Base-by-base conservation (phyloP, 2,888 invertebrate genomes). In the Pristionchus arcanus region DNA sequence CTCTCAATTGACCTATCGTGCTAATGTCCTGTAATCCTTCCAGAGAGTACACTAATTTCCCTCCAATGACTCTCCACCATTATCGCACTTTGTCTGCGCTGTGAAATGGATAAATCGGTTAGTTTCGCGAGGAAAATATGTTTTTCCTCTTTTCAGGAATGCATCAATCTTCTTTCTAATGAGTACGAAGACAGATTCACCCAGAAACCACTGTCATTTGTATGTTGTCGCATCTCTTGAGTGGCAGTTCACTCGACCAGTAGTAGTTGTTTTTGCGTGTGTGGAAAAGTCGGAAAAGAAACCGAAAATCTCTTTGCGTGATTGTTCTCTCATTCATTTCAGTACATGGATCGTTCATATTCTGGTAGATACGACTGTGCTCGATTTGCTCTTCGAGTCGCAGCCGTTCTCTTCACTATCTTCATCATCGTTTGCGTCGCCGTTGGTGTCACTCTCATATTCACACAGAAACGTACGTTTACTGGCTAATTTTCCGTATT, bases 401-500 rank as follows among this genome's bases (percentile, higher is more conserved):
- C 87, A 31, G 87, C 87, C 37, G 87, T 88, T 34, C 74, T 88
- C 31, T 92, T 92, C 86, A 90, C 90, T 49, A 68, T 91, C 19
- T 88, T 90, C 53, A 86, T 91, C 37, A n/a, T 90, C 31, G 49
- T 92, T 34, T 89, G 91, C 87, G 89, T 92, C 11, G 84, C 91
- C 4, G 68, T 91, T 34, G 91, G 91, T 11, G 84, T 91, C 13
- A 90, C 88, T 53, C 77, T 92, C 9, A 90, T 92, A 34, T 63
- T 91, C 63, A 92, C 92, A 59, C 92, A 92, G 74, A 91, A 90
- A 91, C 92, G 92, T 92, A 21, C 77, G 91, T 90, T 66, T 55
- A 0, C 28, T 68, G 13, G n/a, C 1, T 68, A 5, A 25, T 2
- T 68, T 68, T 15, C 5, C 42, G 9, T 49, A 49, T 11, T 9